A percentile compares a stretch with the other conserved stretches of the same genome.
Evolutionary conservation across 2,888 invertebrate species (phyloP).

Genomic region (Euzetes globulus): DNA sequence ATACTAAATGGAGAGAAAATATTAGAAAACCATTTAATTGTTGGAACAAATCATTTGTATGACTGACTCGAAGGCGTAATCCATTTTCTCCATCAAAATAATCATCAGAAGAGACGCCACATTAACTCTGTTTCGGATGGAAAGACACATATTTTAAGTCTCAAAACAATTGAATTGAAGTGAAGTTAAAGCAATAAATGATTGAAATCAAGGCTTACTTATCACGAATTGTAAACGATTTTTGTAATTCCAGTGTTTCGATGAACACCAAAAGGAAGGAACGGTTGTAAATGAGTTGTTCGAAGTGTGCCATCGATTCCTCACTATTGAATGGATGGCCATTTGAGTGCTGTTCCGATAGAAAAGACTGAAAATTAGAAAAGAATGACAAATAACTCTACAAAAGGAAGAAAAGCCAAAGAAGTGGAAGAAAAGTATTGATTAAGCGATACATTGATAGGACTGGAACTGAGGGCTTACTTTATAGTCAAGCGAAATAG

Average conservation of each 20-base stretch:
- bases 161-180: background rate
- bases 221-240: constrained; percentile 55
- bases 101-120: constrained; percentile 96
- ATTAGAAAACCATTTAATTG: too few species aligned
- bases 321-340: constrained; percentile 75
- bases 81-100: constrained; percentile 96
- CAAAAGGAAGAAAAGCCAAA: background rate
- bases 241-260: constrained; percentile 50
- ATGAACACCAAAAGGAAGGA: constrained; percentile 50
- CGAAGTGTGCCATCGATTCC: constrained; percentile 50
- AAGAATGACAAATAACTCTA: constrained; percentile 53
- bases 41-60: background rate
- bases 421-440: background rate
- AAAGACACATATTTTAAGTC: background rate
- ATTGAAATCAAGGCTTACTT: constrained; percentile 60
- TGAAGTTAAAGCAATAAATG: constrained; percentile 2
- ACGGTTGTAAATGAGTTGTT: constrained; percentile 50
- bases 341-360: constrained; percentile 61
- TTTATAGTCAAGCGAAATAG: constrained; percentile 33
- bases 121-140: constrained; percentile 58
- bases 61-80: constrained; percentile 55
- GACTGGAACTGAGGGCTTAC: constrained; percentile 66
- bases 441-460: constrained; percentile 19
- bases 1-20: constrained; percentile 49
- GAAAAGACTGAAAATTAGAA: background rate